Evolutionary conservation across 2,113 vertebrate genomes (phyloP).

Genomic region (Lepidothrix coronata): DNA sequence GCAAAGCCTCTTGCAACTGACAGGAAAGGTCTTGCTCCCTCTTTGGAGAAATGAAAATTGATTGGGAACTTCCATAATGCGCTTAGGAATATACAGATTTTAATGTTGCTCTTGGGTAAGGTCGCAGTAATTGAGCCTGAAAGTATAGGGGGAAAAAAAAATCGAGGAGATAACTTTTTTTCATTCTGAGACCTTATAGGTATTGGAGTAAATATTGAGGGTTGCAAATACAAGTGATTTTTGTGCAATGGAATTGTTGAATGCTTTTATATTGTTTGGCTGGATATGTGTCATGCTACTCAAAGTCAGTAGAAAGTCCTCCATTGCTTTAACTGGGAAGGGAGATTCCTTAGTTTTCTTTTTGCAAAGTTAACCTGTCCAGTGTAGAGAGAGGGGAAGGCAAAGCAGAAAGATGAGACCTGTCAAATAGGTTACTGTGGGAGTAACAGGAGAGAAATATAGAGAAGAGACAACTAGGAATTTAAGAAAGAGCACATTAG

Average conservation of each 20-base stretch:
- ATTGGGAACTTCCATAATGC: not conserved
- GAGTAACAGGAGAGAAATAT: not conserved
- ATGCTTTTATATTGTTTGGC: not conserved
- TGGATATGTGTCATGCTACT: not conserved
- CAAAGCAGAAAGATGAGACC: not conserved
- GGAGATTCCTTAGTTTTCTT: not conserved
- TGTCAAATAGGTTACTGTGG: not conserved
- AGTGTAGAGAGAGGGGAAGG: not conserved
- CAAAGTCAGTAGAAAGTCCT: not conserved
- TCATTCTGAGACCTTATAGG: not conserved
- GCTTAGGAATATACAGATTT: not conserved
- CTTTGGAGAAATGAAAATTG: not conserved
- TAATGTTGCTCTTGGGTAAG: not conserved
- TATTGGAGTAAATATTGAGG: not conserved
- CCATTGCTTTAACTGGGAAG: not conserved
- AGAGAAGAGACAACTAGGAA: not conserved
- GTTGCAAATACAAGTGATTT: not conserved
- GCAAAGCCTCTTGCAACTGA: not conserved
- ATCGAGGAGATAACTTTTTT: not conserved
- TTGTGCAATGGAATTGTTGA: not conserved
- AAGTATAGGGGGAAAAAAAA: not conserved
- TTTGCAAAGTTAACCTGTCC: not conserved
- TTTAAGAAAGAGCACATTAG: conserved; percentile 14
- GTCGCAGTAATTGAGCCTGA: not conserved
- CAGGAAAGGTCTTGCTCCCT: not conserved